phyloP scores from a whole-genome alignment of 1,140 invertebrate species.

The Stegodyphus dumicola region DNA sequence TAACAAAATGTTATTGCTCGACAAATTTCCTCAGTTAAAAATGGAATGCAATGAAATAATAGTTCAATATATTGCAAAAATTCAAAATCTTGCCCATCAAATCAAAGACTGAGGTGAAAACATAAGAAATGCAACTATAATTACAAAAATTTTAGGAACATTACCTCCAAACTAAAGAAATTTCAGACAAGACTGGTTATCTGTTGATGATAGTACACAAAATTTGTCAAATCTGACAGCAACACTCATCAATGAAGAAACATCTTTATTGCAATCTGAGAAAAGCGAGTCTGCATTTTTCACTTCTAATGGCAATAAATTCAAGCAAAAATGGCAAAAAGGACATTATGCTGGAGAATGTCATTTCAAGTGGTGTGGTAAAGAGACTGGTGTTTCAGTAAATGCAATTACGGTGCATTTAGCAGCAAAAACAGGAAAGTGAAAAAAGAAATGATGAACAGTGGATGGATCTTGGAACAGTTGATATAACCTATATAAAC shows the following conservation, averaged over 20 bases:
- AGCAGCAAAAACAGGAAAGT: too few species aligned
- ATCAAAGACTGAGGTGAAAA: background rate
- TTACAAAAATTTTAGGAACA: background rate
- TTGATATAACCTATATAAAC: too few species aligned
- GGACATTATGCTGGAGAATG: background rate
- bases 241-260: background rate
- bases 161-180: background rate
- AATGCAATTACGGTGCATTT: too few species aligned
- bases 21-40: background rate
- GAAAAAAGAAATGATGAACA: too few species aligned
- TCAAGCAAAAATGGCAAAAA: background rate
- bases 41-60: background rate
- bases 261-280: background rate
- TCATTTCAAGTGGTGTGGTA: conserved; percentile 65
- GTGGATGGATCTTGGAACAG: too few species aligned
- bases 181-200: background rate
- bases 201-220: background rate
- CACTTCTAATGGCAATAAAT: background rate
- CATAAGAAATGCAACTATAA: background rate
- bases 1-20: background rate
- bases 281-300: background rate
- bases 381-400: conserved; percentile 64
- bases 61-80: background rate
- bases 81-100: background rate
- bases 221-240: background rate